Base-by-base conservation (phyloP, 1,140 invertebrate species). In the Lutraria rhynchaena region DNA sequence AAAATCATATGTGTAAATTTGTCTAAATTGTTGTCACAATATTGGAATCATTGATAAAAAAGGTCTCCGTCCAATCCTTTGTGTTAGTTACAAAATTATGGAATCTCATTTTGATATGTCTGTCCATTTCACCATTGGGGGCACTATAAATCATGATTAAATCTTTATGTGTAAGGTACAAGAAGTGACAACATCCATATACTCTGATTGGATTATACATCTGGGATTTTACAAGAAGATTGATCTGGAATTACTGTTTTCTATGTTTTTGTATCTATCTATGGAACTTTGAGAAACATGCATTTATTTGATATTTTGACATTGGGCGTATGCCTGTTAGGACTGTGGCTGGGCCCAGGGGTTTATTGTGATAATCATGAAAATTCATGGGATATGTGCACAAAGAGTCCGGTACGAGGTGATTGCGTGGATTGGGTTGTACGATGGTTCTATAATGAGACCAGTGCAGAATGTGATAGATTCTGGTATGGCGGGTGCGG, bases 401-500 rank as follows among this genome's bases (percentile, higher is more conserved):
- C 22, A 2, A 37, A 53, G 63, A 13, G 9, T n/a, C 41, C 73
- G 11, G 57, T 49, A 17, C n/a, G 35, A 15, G 78, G 70, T 1
- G 35, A 63, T n/a, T 74, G 69, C 53, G 24, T 29, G 7, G 69
- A 73, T 3, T 81, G 58, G 55, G n/a, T 44, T 37, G 53, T 82
- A 29, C 83, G 69, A 55, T 90, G 74, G 77, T 89, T 67, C 57
- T 89, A 76, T 69, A 83, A 89, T 69, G 35, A 58, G 17, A 71
- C 80, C 1, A 67, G 15, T 15, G 69, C 65, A 13, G 60, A 49
- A 31, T 90, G 89, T 84, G 49, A 85, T 9, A 37, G 77, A 46
- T 90, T 90, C 70, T 76, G 78, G 58, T 90, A 89, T 63, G 86
- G 87, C 27, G 89, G 89, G 35, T 90, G 89, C 81, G 73, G 85